A percentile compares a stretch with the other conserved stretches of the same genome.
Conservation (phyloP, 2,888 invertebrate species). For the Apamea crenata region DNA sequence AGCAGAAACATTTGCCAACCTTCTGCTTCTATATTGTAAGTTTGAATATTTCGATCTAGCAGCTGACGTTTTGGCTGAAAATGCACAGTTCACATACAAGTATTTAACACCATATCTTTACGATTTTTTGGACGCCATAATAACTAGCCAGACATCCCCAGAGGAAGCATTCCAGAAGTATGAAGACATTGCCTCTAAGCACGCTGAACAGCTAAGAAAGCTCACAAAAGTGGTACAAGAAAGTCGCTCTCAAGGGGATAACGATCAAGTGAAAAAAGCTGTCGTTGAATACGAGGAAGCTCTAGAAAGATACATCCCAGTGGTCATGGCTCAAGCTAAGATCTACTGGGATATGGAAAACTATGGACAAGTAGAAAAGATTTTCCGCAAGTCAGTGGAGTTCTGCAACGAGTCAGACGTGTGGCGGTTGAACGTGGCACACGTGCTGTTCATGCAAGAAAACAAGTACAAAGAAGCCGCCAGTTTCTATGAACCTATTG, state of each 20-base stretch:
- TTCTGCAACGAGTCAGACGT: slow-evolving; percentile 99
- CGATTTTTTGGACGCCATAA: slow-evolving; percentile 98
- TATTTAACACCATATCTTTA: slow-evolving; percentile 98
- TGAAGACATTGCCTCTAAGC: slow-evolving; percentile 97
- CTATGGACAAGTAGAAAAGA: slow-evolving; percentile 98
- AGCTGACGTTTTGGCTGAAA: slow-evolving; percentile 99
- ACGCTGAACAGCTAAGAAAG: slow-evolving; percentile 97
- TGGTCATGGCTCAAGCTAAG: slow-evolving; percentile 99
- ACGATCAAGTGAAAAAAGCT: slow-evolving; percentile 96
- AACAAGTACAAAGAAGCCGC: slow-evolving; percentile 99
- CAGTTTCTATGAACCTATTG: slow-evolving; percentile 99
- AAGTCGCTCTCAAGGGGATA: slow-evolving; percentile 96
- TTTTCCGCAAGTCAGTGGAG: slow-evolving; percentile 98
- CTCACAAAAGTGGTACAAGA: slow-evolving; percentile 98
- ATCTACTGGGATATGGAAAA: slow-evolving; percentile 99
- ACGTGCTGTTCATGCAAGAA: slow-evolving; percentile 99
- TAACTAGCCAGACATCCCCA: slow-evolving; percentile 98
- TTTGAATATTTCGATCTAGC: slow-evolving; percentile 99
- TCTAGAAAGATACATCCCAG: slow-evolving; percentile 97
- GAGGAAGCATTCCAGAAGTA: slow-evolving; percentile 99
- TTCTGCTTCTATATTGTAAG: slow-evolving; percentile 98
- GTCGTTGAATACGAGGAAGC: slow-evolving; percentile 98
- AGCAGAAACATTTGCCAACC: slow-evolving; percentile 98
- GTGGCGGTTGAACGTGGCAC: slow-evolving; percentile 99
- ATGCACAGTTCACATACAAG: slow-evolving; percentile 98